Percentiles rank a stretch among this genome's conserved stretches.
Conservation (phyloP, 2,888 invertebrate species). For the Perdita meconis region DNA sequence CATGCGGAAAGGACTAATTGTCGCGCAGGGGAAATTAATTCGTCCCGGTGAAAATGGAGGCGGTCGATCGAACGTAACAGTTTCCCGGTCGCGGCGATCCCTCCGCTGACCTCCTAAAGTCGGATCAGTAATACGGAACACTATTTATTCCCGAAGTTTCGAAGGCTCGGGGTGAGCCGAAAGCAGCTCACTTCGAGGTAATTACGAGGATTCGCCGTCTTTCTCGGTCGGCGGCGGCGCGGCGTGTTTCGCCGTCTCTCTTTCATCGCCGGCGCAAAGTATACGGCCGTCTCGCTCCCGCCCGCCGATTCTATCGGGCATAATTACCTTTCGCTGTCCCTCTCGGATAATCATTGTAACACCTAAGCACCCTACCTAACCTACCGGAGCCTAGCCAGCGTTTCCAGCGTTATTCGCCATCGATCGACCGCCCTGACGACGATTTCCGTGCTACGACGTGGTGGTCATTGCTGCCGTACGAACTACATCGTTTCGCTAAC, state of each 20-base stretch:
- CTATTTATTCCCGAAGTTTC: constrained; percentile 83
- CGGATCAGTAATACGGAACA: constrained; percentile 72
- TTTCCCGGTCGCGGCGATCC: constrained; percentile 55
- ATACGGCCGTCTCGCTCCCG: constrained; percentile 76
- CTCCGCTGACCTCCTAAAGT: constrained; percentile 68
- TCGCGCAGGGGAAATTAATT: constrained; percentile 28
- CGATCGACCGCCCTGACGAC: constrained; percentile 80
- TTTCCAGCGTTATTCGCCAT: constrained; percentile 79
- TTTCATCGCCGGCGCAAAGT: constrained; percentile 78
- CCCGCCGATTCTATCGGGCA: constrained; percentile 82
- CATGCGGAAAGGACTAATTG: background rate
- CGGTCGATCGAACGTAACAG: constrained; percentile 56
- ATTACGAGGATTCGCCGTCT: constrained; percentile 81
- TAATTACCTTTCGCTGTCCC: constrained; percentile 84
- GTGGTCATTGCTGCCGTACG: constrained; percentile 72
- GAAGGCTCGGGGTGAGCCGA: constrained; percentile 82
- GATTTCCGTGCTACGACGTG: constrained; percentile 78
- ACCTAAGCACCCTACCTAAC: constrained; percentile 83
- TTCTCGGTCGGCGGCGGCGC: constrained; percentile 64
- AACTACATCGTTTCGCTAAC: constrained; percentile 71
- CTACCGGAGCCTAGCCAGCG: constrained; percentile 79
- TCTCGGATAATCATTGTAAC: constrained; percentile 84
- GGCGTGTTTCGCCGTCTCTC: constrained; percentile 65
- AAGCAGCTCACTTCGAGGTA: constrained; percentile 83
- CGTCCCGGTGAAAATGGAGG: constrained; percentile 29